Conservation (phyloP, 37 sponge, comb jelly and placozoan species). For the Bolinopsis microptera region DNA sequence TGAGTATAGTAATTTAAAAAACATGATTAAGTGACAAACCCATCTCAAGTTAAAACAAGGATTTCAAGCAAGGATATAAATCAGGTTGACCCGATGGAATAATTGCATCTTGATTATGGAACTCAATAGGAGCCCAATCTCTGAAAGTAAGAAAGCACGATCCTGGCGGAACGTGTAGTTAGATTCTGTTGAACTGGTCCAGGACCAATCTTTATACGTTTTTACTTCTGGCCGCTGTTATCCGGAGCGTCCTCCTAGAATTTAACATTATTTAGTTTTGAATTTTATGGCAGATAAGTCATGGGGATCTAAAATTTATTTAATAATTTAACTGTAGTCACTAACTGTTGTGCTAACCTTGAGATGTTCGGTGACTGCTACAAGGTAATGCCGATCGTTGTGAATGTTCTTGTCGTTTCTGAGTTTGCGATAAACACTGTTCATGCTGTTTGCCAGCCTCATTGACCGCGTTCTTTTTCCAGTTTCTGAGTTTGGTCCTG, state of each 20-base stretch:
- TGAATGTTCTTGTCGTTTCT: slow-evolving; percentile 23
- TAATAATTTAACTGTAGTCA: no score
- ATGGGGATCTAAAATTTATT: background rate
- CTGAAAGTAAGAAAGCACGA: background rate
- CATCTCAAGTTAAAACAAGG: background rate
- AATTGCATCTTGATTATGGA: background rate
- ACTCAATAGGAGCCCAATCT: background rate
- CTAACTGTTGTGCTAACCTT: no score
- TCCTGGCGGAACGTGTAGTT: background rate
- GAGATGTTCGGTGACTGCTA: background rate
- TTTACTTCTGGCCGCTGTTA: background rate
- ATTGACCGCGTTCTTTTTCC: background rate
- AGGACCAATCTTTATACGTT: background rate
- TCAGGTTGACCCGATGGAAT: no score
- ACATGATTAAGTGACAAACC: background rate
- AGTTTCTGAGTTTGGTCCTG: slow-evolving; percentile 22
- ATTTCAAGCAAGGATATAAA: background rate
- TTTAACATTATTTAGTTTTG: no score
- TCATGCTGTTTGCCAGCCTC: slow-evolving; percentile 22
- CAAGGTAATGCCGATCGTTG: slow-evolving; percentile 45
- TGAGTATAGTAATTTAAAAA: background rate
- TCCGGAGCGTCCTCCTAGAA: background rate
- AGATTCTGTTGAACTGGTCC: background rate
- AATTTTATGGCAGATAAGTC: no score
- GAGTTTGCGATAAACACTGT: slow-evolving; percentile 1